Evolutionary conservation across 2,888 invertebrate genomes (phyloP).

Genomic region (Ennomos erosarius): DNA sequence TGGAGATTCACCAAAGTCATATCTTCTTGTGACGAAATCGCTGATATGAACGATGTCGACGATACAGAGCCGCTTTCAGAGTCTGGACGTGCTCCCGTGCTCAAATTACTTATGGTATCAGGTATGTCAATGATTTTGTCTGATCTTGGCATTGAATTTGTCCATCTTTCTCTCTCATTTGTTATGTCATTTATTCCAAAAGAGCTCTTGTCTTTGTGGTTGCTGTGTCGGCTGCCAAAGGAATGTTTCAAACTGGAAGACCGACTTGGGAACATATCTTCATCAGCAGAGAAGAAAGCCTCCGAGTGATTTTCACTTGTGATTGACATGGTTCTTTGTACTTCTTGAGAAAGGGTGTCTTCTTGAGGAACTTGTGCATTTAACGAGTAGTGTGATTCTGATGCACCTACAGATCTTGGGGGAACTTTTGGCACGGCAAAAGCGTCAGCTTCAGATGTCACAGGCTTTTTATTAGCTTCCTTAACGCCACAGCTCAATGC

Average conservation of each 20-base stretch:
- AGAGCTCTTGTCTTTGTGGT: constrained; percentile 82
- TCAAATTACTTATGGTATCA: constrained; percentile 74
- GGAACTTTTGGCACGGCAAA: constrained; percentile 74
- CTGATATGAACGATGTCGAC: constrained; percentile 94
- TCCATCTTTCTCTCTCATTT: constrained; percentile 69
- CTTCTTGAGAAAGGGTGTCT: constrained; percentile 86
- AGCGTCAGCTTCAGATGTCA: constrained; percentile 57
- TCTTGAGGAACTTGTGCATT: constrained; percentile 85
- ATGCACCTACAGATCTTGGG: constrained; percentile 83
- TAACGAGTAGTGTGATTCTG: constrained; percentile 89
- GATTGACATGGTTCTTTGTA: constrained; percentile 93
- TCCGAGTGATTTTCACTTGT: constrained; percentile 96
- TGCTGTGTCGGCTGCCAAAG: constrained; percentile 78
- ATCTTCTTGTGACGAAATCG: constrained; percentile 96
- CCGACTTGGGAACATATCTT: constrained; percentile 90
- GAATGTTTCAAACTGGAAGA: constrained; percentile 89
- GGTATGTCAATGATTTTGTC: constrained; percentile 63
- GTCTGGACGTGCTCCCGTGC: constrained; percentile 83
- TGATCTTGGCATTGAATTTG: constrained; percentile 67
- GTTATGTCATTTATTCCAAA: constrained; percentile 79
- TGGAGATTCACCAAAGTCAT: constrained; percentile 96
- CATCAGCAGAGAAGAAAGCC: constrained; percentile 97
- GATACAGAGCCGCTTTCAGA: constrained; percentile 93
- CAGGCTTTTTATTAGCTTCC: constrained; percentile 72
- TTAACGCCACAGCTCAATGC: constrained; percentile 91